A percentile compares a stretch with the other conserved stretches of the same genome.
phyloP scores from a whole-genome alignment of 2,888 invertebrate genomes.

The Catocala nupta region DNA sequence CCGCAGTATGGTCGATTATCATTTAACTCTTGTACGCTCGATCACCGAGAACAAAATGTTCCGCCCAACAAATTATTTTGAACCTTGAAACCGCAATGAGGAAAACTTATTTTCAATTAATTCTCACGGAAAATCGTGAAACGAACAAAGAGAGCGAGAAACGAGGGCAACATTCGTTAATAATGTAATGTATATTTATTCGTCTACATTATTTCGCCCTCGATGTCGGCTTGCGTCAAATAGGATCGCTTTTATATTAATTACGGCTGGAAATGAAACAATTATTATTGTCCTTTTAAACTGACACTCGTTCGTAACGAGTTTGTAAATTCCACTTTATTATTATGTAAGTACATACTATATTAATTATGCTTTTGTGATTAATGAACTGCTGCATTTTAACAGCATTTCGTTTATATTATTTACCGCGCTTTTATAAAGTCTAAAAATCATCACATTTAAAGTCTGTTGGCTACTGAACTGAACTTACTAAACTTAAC shows the following conservation, averaged over 20 bases:
- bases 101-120: slow-evolving; percentile 82
- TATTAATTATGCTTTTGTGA: slow-evolving; percentile 2
- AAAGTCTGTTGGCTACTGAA: no score
- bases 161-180: slow-evolving; percentile 87
- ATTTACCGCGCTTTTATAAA: slow-evolving; percentile 15
- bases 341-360: background rate
- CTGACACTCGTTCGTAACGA: slow-evolving; percentile 47
- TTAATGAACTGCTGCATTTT: background rate
- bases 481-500: background rate
- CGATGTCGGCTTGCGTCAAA: slow-evolving; percentile 74
- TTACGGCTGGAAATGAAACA: slow-evolving; percentile 57
- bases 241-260: slow-evolving; percentile 71
- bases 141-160: slow-evolving; percentile 87
- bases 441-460: background rate
- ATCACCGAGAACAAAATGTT: slow-evolving; percentile 75
- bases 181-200: slow-evolving; percentile 87
- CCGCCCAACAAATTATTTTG: slow-evolving; percentile 77
- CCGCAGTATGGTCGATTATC: slow-evolving; percentile 64
- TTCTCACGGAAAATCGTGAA: slow-evolving; percentile 75
- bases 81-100: slow-evolving; percentile 74
- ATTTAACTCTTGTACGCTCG: slow-evolving; percentile 50
- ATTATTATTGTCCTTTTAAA: slow-evolving; percentile 53
- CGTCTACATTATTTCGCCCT: slow-evolving; percentile 81
- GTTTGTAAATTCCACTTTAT: slow-evolving; percentile 38
- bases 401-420: background rate